Evolutionary conservation across 2,113 vertebrate genomes (phyloP).

Genomic region (Empidonax alnorum): DNA sequence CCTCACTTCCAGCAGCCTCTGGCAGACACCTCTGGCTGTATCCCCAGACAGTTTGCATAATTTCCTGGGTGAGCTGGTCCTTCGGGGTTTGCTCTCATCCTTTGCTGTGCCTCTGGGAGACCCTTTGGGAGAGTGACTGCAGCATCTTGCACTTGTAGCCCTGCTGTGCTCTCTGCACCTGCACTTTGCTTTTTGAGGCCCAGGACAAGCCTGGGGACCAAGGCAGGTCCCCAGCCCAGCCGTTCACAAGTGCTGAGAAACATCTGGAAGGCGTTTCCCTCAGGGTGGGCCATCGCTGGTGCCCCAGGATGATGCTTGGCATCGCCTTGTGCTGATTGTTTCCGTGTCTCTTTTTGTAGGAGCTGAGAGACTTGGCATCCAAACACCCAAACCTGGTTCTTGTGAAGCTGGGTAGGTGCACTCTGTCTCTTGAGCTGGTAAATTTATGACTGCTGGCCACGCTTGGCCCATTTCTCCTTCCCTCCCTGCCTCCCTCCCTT

Average conservation of each 20-base stretch:
- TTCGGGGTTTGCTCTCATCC: neutral
- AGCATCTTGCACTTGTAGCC: neutral
- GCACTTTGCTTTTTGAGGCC: neutral
- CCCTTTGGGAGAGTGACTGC: neutral
- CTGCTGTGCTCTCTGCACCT: rapidly evolving
- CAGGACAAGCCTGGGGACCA: neutral
- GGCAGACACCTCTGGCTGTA: neutral
- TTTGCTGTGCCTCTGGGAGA: neutral
- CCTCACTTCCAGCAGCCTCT: neutral
- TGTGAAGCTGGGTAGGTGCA: conserved; percentile 31
- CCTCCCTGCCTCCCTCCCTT: neutral
- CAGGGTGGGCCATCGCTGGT: neutral
- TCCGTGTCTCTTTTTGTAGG: conserved; percentile 13
- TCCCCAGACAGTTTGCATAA: neutral
- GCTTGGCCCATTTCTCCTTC: neutral
- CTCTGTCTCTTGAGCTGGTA: neutral
- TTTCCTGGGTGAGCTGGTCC: neutral
- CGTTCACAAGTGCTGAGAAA: neutral
- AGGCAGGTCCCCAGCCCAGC: neutral
- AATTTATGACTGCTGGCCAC: neutral
- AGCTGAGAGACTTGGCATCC: conserved; percentile 58
- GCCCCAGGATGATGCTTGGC: neutral
- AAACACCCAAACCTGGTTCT: conserved; percentile 54
- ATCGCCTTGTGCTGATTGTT: rapidly evolving
- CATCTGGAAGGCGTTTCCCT: neutral